These are phyloP conservation scores for Castor canadensis DNA, from an alignment of 2,113 vertebrate genomes.

Conservation along the genomic window DNA sequence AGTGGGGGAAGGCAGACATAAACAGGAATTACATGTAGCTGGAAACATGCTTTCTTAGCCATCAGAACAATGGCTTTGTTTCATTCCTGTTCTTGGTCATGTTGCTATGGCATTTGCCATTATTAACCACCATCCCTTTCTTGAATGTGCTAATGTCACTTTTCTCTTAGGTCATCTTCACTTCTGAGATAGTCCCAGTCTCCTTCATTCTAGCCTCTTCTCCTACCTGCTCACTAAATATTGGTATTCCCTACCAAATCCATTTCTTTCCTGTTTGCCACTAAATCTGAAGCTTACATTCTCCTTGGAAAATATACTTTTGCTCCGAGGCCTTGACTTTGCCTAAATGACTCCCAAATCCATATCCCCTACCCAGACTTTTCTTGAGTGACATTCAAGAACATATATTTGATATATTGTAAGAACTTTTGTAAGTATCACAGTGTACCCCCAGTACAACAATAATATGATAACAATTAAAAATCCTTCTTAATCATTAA, in stretches of 20 bases:
- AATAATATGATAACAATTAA: no score
- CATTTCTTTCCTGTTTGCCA: background rate
- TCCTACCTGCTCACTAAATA: background rate
- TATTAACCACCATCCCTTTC: background rate
- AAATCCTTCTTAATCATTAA: no score
- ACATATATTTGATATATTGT: no score
- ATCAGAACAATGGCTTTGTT: background rate
- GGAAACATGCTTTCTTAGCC: background rate
- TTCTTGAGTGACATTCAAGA: background rate
- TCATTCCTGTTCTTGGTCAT: background rate
- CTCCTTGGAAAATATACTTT: constrained; percentile 9
- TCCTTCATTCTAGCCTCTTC: background rate
- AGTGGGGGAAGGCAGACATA: background rate
- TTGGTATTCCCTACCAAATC: background rate
- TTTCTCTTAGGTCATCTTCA: background rate
- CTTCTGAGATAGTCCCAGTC: no score
- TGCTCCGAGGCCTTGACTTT: background rate
- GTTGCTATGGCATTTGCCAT: background rate
- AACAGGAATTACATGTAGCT: background rate
- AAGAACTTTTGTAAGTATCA: no score
- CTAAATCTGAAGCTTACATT: background rate
- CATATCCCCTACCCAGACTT: background rate
- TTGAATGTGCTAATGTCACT: constrained; percentile 21
- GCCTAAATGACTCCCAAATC: background rate
- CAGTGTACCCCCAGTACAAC: no score